Conservation (phyloP, 2,888 invertebrate species). For the Metopia argyrocephala region DNA sequence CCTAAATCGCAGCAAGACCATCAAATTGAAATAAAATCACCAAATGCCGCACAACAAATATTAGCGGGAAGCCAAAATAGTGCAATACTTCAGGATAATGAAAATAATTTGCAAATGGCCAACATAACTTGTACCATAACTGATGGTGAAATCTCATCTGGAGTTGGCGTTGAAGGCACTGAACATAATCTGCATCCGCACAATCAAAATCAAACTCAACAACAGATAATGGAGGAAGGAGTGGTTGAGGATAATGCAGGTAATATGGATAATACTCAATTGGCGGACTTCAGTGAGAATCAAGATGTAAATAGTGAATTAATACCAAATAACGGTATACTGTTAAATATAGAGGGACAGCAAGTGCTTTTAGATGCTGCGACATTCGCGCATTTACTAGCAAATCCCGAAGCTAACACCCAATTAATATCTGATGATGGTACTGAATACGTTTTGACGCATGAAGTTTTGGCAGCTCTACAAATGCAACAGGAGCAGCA, state of each 20-base stretch:
- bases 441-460: constrained; percentile 70
- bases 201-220: constrained; percentile 14
- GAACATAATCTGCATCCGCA: constrained; percentile 52
- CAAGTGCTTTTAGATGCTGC: constrained; percentile 76
- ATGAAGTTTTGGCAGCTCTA: constrained; percentile 69
- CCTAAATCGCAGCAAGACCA: constrained; percentile 60
- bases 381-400: constrained; percentile 64
- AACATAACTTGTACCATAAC: constrained; percentile 35
- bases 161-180: constrained; percentile 18
- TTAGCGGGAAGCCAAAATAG: neutral
- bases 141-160: constrained; percentile 23
- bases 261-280: constrained; percentile 38
- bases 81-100: constrained; percentile 28
- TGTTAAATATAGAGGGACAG: constrained; percentile 70
- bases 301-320: constrained; percentile 48
- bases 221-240: constrained; percentile 41
- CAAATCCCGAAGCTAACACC: constrained; percentile 65
- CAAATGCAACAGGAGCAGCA: constrained; percentile 65
- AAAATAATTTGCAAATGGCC: constrained; percentile 36
- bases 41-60: constrained; percentile 26
- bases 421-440: constrained; percentile 73
- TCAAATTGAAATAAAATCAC: constrained; percentile 38
- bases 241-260: constrained; percentile 26
- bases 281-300: constrained; percentile 19
- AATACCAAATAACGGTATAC: constrained; percentile 62